A percentile compares a stretch with the other conserved stretches of the same genome.
Evolutionary conservation across 2,797 vertebrate genomes (phyloP).

Genomic region (Gila robusta): DNA sequence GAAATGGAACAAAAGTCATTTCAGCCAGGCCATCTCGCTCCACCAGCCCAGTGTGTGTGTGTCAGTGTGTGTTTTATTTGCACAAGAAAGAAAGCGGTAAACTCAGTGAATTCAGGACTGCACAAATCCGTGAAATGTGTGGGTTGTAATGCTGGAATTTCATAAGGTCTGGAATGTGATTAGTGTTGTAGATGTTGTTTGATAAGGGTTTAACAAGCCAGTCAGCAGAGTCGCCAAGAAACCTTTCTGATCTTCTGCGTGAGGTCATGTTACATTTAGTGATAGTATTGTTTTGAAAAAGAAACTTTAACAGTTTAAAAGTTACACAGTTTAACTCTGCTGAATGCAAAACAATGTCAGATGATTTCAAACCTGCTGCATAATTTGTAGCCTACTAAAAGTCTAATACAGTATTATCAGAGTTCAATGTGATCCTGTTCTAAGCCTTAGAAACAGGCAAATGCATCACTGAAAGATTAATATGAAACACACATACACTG

Average conservation of each 20-base stretch:
- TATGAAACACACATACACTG: neutral
- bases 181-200: neutral
- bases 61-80: neutral
- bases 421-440: neutral
- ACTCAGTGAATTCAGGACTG: neutral
- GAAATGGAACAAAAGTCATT: neutral
- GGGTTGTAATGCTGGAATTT: neutral
- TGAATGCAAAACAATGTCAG: neutral
- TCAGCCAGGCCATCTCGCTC: neutral
- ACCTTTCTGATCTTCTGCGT: neutral
- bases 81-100: neutral
- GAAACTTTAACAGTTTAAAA: neutral
- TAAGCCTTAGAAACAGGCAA: neutral
- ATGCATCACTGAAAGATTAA: neutral
- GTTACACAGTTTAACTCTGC: neutral
- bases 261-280: no score
- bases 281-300: neutral
- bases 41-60: no score
- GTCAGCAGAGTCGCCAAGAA: neutral
- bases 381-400: neutral
- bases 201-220: neutral
- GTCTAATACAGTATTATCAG: neutral
- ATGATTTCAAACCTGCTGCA: neutral
- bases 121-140: neutral
- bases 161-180: slow-evolving; percentile 15